Conservation (phyloP, 2,888 invertebrate species). For the Nezara viridula region DNA sequence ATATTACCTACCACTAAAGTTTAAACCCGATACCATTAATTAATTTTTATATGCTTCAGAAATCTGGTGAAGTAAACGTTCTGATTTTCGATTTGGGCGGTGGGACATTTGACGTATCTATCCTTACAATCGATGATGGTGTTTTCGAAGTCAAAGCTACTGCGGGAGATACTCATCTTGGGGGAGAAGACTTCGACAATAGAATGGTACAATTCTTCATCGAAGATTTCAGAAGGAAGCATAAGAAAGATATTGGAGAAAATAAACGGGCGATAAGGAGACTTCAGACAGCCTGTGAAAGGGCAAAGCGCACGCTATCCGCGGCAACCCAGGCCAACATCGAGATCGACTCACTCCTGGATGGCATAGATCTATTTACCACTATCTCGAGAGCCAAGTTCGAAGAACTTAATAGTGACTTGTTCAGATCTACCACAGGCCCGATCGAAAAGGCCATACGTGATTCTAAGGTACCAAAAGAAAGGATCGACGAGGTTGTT, state of each 20-base stretch:
- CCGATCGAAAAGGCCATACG: conserved; percentile 77
- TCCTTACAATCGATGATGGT: conserved; percentile 75
- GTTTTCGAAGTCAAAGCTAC: conserved; percentile 76
- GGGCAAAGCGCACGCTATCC: conserved; percentile 76
- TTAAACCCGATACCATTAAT: neutral
- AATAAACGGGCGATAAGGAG: conserved; percentile 74
- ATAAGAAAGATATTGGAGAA: conserved; percentile 71
- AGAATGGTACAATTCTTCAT: conserved; percentile 72
- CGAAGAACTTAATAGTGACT: conserved; percentile 76
- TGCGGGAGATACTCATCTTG: conserved; percentile 72
- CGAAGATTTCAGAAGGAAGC: conserved; percentile 73
- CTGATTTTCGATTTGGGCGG: conserved; percentile 72
- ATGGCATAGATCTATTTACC: conserved; percentile 75
- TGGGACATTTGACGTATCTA: conserved; percentile 74
- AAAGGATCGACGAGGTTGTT: conserved; percentile 73
- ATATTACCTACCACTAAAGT: neutral
- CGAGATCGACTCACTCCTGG: conserved; percentile 75
- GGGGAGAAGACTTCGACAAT: conserved; percentile 72
- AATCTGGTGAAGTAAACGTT: conserved; percentile 70
- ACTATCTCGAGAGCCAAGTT: conserved; percentile 76
- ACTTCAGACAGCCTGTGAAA: conserved; percentile 76
- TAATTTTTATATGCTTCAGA: conserved; percentile 64
- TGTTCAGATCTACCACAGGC: conserved; percentile 76
- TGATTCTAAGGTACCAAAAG: conserved; percentile 76
- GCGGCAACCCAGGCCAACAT: conserved; percentile 73